Conservation (phyloP, 2,888 invertebrate genomes). For the Tenodera sinensis region DNA sequence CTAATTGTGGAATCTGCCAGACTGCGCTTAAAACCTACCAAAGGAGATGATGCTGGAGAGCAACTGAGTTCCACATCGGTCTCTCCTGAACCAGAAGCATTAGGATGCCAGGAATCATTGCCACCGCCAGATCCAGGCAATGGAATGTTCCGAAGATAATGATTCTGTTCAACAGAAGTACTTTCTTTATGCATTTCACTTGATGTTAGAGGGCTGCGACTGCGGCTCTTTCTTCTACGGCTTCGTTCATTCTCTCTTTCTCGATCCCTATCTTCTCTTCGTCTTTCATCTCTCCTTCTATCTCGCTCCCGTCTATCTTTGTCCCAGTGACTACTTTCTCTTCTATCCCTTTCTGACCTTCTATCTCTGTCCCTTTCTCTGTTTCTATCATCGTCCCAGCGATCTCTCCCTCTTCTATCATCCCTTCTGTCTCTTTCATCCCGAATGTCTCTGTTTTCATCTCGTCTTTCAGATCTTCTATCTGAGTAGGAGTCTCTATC, state of each 20-base stretch:
- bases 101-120: slow-evolving; percentile 1
- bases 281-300: slow-evolving; percentile 1
- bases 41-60: slow-evolving; percentile 38
- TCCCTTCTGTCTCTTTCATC: not conserved
- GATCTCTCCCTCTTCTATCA: not conserved
- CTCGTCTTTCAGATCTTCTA: not conserved
- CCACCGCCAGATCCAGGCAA: not conserved
- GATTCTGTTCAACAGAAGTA: not conserved
- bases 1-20: slow-evolving; percentile 54
- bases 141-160: slow-evolving; percentile 10
- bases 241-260: slow-evolving; percentile 10
- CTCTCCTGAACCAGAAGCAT: not conserved
- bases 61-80: slow-evolving; percentile 16
- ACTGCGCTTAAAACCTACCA: slow-evolving; percentile 46
- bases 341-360: not conserved
- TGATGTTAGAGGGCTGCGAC: slow-evolving; percentile 1
- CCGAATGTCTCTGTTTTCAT: not conserved
- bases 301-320: slow-evolving; percentile 4
- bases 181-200: not conserved
- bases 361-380: not conserved
- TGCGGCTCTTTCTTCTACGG: slow-evolving; percentile 8
- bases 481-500: not conserved
- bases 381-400: not conserved
- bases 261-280: slow-evolving; percentile 9
- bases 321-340: slow-evolving; percentile 10